Evolutionary conservation across 1,140 invertebrate genomes (phyloP), one percentile per base, ranked within the genome.

Genomic region (Lycorma delicatula): DNA sequence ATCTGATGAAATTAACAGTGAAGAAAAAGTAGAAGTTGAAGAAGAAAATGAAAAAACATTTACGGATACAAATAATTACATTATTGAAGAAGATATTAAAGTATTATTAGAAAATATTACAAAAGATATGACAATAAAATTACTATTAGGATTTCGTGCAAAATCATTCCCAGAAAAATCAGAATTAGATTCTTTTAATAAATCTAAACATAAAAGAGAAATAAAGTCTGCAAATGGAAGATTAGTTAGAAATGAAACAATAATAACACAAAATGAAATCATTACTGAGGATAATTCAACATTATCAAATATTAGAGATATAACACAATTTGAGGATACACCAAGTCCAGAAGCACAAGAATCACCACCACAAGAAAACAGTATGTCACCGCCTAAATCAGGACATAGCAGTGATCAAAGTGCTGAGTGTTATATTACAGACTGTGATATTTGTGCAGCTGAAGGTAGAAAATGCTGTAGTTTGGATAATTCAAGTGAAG

Each of bases 401-500:
- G 48, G 48, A 26, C 23, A 50, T 12, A 25, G 23, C 6, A 50
- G 48, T 50, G 41, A 44, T 5, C n/a, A n/a, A n/a, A 44, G 41
- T 16, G 41, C 41, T 22, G 56, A 57, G 22, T 57, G 56, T 26
- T 57, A 57, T 25, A 57, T 57, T 13, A 57, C 56, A 20, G 56
- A 57, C 31, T 57, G 56, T 29, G 56, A 57, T n/a, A 48, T 48
- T 25, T 59, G 51, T 31, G 31, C 34, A 2, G 57, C 57, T 3
- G 57, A 53, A 22, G 57, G 49, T 0, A 53, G 50, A 31, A 54
- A 59, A 20, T 53, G 49, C 12, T 54, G 57, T 34, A 53, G 50
- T 34, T 47, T 59, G 20, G 57, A 59, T 20, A 50, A 54, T 31
- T 57, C 56, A 1, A 31, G 47, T 20, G 41, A 57, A 29, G 31